A percentile compares a stretch with the other conserved stretches of the same genome.
These are phyloP conservation scores for Misgurnus mizolepis DNA, from an alignment of 2,113 vertebrate genomes.

Conservation along the genomic window DNA sequence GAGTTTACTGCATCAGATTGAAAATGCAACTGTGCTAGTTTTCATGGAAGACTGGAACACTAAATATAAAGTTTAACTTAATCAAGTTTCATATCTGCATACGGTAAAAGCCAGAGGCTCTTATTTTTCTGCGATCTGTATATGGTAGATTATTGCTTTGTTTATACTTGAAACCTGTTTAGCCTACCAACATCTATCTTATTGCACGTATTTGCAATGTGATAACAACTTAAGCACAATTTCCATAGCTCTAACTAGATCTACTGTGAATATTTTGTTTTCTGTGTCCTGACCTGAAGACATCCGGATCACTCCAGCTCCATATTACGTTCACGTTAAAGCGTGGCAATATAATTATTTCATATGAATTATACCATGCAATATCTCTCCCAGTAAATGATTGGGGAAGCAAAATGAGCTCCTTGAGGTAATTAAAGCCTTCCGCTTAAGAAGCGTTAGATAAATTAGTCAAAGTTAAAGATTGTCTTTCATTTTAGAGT, in stretches of 20 bases:
- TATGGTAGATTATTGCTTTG: slow-evolving; percentile 69
- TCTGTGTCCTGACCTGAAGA: slow-evolving; percentile 82
- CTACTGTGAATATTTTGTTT: slow-evolving; percentile 83
- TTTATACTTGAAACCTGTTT: slow-evolving; percentile 62
- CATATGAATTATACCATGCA: slow-evolving; percentile 77
- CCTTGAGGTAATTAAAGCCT: slow-evolving; percentile 67
- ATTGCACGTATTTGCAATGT: slow-evolving; percentile 81
- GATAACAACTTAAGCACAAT: slow-evolving; percentile 86
- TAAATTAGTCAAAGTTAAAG: slow-evolving; percentile 66
- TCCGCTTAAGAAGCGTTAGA: slow-evolving; percentile 67
- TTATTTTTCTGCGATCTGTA: slow-evolving; percentile 41
- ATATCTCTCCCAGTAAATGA: slow-evolving; percentile 73
- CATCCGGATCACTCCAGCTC: slow-evolving; percentile 82
- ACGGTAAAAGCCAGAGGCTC: neutral
- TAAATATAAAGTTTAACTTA: slow-evolving; percentile 31
- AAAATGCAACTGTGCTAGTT: neutral
- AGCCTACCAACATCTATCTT: slow-evolving; percentile 75
- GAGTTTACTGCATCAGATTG: neutral
- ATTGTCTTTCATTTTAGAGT: slow-evolving; percentile 55
- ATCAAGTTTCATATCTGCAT: slow-evolving; percentile 11
- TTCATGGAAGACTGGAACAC: slow-evolving; percentile 22
- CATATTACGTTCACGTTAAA: slow-evolving; percentile 87
- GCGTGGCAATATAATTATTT: slow-evolving; percentile 81
- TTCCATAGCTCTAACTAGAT: slow-evolving; percentile 85
- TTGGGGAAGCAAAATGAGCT: slow-evolving; percentile 67